A percentile compares a stretch with the other conserved stretches of the same genome.
Evolutionary conservation across 2,113 vertebrate genomes (phyloP).

Genomic region (Eolophus roseicapilla): DNA sequence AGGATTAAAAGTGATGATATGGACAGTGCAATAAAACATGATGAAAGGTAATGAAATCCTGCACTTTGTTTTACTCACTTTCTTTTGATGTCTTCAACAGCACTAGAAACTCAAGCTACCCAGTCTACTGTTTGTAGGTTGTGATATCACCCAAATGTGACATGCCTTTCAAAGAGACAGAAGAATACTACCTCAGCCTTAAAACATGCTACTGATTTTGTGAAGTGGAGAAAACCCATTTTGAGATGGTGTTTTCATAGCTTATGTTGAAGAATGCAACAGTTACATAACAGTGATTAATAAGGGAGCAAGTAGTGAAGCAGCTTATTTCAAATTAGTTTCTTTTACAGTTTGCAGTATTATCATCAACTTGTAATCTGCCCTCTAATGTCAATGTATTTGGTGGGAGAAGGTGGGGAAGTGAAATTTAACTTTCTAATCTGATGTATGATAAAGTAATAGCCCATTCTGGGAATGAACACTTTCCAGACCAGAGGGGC

Average conservation of each 20-base stretch:
- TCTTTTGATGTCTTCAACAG: neutral
- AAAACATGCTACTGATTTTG: neutral
- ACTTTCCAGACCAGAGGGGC: slow-evolving; percentile 11
- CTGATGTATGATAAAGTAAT: slow-evolving; percentile 17
- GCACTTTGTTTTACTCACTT: neutral
- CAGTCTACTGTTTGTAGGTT: neutral
- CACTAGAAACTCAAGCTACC: neutral
- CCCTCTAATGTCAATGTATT: neutral
- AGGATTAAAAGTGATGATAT: neutral
- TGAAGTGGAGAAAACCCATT: neutral
- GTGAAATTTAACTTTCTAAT: slow-evolving; percentile 37
- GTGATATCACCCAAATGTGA: neutral
- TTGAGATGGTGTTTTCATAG: neutral
- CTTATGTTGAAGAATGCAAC: neutral
- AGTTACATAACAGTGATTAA: neutral
- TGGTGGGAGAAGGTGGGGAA: slow-evolving; percentile 27
- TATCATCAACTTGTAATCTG: neutral
- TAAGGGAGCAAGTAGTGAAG: neutral
- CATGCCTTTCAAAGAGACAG: neutral
- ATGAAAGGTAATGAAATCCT: slow-evolving; percentile 1
- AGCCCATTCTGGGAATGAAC: neutral
- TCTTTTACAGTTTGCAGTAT: slow-evolving; percentile 6
- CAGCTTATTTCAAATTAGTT: slow-evolving; percentile 28
- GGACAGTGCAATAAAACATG: slow-evolving; percentile 14
- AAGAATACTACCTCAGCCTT: neutral